Percentiles rank a stretch among this genome's conserved stretches.
These are phyloP conservation scores for Nerophis lumbriciformis DNA, from an alignment of 2,113 vertebrate species.

Conservation along the genomic window DNA sequence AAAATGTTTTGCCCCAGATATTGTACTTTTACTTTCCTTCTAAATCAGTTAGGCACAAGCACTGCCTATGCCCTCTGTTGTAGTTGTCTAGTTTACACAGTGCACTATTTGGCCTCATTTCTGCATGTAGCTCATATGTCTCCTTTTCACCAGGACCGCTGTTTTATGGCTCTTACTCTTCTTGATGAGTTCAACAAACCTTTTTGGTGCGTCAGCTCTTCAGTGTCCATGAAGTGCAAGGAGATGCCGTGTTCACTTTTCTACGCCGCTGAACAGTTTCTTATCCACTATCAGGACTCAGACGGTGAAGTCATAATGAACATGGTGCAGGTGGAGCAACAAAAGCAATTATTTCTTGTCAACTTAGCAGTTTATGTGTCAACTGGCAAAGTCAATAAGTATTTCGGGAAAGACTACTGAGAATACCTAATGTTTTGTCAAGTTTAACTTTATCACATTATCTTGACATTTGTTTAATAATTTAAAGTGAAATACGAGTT, in stretches of 20 bases:
- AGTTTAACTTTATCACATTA: neutral
- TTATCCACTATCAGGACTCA: constrained; percentile 47
- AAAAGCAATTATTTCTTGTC: constrained; percentile 47
- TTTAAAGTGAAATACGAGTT: too few species aligned
- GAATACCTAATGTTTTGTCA: too few species aligned
- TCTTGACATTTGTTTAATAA: neutral
- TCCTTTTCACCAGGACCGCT: constrained; percentile 58
- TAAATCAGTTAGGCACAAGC: too few species aligned
- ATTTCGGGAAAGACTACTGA: constrained; percentile 68
- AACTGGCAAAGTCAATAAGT: constrained; percentile 60
- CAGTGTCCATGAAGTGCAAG: constrained; percentile 41
- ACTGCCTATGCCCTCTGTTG: too few species aligned
- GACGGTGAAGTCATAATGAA: constrained; percentile 58
- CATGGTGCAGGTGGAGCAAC: constrained; percentile 47
- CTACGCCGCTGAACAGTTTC: constrained; percentile 49
- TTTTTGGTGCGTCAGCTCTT: constrained; percentile 66
- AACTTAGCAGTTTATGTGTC: constrained; percentile 55
- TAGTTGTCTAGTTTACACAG: too few species aligned
- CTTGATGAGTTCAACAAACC: constrained; percentile 61
- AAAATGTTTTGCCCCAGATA: too few species aligned
- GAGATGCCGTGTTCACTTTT: constrained; percentile 29
- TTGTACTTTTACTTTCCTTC: too few species aligned
- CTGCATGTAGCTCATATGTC: neutral
- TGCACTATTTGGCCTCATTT: neutral
- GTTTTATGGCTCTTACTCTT: constrained; percentile 68